Percentiles rank a stretch among this genome's conserved stretches.
These are phyloP conservation scores for Asbolus verrucosus DNA, from an alignment of 1,140 invertebrate genomes.

Conservation along the genomic window DNA sequence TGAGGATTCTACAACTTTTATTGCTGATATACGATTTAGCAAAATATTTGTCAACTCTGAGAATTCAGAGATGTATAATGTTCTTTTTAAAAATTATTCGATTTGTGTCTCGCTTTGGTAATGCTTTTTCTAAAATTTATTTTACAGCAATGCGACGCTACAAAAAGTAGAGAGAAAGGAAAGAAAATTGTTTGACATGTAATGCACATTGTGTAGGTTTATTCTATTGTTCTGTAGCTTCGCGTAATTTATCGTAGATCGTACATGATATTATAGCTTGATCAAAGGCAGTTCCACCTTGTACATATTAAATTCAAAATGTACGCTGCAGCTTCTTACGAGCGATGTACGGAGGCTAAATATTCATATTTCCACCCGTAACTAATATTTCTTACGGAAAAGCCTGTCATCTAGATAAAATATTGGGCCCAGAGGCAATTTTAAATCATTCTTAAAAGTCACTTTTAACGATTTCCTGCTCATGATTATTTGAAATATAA, in stretches of 20 bases:
- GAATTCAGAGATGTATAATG: too few species aligned
- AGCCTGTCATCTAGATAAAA: slow-evolving; percentile 29
- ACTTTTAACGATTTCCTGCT: too few species aligned
- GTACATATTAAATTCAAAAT: slow-evolving; percentile 22
- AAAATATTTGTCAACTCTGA: too few species aligned
- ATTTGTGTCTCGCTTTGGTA: not conserved
- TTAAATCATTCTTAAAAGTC: slow-evolving; percentile 31
- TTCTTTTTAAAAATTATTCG: too few species aligned
- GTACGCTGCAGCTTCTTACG: slow-evolving; percentile 10
- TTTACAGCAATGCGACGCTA: not conserved
- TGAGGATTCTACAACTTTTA: too few species aligned
- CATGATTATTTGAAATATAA: too few species aligned
- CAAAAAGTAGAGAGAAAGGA: not conserved
- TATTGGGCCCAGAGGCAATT: slow-evolving; percentile 29
- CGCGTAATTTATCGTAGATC: slow-evolving; percentile 15
- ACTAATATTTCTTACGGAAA: slow-evolving; percentile 24
- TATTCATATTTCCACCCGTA: slow-evolving; percentile 26
- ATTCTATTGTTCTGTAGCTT: slow-evolving; percentile 21
- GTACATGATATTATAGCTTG: not conserved
- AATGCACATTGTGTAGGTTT: slow-evolving; percentile 7
- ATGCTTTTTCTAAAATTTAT: slow-evolving; percentile 6
- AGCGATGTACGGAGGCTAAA: too few species aligned
- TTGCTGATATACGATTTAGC: too few species aligned
- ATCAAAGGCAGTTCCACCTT: slow-evolving; percentile 30
- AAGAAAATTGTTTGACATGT: slow-evolving; percentile 19